phyloP scores from a whole-genome alignment of 2,797 vertebrate genomes.

The Melanotaenia trifasciata region DNA sequence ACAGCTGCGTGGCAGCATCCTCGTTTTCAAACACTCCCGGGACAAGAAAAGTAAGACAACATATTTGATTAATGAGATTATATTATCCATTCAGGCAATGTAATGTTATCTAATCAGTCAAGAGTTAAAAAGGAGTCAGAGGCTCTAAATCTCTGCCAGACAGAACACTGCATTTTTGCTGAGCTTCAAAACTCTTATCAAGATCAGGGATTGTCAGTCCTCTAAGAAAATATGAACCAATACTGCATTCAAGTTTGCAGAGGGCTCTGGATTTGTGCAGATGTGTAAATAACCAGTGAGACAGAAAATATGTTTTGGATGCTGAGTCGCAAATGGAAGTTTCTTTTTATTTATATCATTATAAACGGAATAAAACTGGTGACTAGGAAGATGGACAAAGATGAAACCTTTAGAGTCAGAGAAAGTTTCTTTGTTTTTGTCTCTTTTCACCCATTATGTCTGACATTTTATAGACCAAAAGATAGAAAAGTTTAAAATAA shows the following conservation, averaged over 20 bases:
- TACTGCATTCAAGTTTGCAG: neutral
- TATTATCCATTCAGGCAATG: conserved; percentile 13
- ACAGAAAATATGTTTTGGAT: neutral
- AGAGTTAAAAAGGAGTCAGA: conserved; percentile 7
- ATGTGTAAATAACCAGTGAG: neutral
- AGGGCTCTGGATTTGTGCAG: neutral
- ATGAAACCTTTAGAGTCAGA: neutral
- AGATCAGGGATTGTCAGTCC: neutral
- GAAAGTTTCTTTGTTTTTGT: neutral
- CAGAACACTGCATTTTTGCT: conserved; percentile 1
- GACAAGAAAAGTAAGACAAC: conserved; percentile 3
- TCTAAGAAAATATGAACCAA: neutral
- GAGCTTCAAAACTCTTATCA: neutral
- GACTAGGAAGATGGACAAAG: neutral
- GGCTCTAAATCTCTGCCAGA: neutral
- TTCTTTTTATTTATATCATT: neutral
- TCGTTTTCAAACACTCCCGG: neutral
- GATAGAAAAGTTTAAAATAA: neutral
- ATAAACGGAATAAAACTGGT: neutral
- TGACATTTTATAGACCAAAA: neutral
- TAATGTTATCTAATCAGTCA: conserved; percentile 17
- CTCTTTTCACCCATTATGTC: neutral
- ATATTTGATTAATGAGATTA: conserved; percentile 1
- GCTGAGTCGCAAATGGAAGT: neutral
- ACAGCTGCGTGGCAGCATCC: conserved; percentile 3